Conservation (phyloP, 2,888 invertebrate genomes). For the Coelogynopora nodosa region DNA sequence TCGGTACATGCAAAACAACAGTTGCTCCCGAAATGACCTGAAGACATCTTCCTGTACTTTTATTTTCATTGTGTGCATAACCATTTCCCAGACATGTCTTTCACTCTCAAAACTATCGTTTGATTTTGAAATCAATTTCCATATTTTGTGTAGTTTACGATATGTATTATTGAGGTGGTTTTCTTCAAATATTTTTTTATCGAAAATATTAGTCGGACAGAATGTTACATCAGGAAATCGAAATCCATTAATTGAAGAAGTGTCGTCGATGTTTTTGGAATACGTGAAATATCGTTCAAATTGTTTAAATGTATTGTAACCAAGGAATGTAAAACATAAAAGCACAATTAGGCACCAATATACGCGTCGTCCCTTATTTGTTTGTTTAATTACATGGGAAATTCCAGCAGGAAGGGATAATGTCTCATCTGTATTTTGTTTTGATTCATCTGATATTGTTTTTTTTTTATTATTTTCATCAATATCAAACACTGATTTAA, state of each 20-base stretch:
- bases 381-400: not conserved
- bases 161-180: not conserved
- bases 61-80: not conserved
- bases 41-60: not conserved
- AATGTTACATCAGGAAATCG: constrained; percentile 1
- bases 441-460: too few species aligned
- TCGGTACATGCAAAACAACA: not conserved
- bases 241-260: not conserved
- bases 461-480: too few species aligned
- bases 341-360: not conserved
- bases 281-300: not conserved
- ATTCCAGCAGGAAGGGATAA: too few species aligned
- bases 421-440: too few species aligned
- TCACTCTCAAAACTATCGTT: not conserved
- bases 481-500: too few species aligned
- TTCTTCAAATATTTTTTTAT: not conserved
- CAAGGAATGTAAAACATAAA: not conserved
- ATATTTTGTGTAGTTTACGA: not conserved
- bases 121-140: not conserved
- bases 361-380: not conserved
- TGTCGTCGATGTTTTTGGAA: not conserved
- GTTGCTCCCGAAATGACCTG: not conserved
- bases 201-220: not conserved
- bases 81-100: not conserved
- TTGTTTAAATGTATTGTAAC: not conserved